Evolutionary conservation across 1,140 invertebrate genomes (phyloP).

Genomic region (Caerostris darwini): DNA sequence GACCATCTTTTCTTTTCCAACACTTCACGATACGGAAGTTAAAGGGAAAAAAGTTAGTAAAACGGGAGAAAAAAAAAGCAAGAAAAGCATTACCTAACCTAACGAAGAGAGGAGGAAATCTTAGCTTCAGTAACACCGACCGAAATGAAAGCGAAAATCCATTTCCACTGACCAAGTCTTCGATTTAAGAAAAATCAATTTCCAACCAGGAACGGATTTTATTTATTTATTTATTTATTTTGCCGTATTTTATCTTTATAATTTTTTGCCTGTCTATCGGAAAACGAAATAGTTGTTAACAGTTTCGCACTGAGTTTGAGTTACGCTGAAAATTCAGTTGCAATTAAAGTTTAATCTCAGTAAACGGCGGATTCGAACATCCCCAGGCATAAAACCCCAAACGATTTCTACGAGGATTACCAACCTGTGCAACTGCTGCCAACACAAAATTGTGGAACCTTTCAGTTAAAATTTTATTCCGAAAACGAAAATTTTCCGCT

Average conservation of each 20-base stretch:
- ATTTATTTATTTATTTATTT: not conserved
- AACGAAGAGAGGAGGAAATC: not conserved
- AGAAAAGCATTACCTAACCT: not conserved
- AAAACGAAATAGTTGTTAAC: constrained; percentile 27
- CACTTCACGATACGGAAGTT: not conserved
- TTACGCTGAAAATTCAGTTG: not conserved
- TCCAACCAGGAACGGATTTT: not conserved
- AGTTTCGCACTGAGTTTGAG: not conserved
- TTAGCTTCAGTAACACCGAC: not conserved
- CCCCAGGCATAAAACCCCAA: not conserved
- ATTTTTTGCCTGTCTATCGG: not conserved
- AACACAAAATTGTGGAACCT: not conserved
- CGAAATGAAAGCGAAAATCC: constrained; percentile 26
- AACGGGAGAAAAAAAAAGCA: not conserved
- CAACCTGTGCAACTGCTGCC: not conserved
- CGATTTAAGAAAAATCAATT: constrained; percentile 29
- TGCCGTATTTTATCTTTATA: not conserved
- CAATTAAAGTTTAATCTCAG: constrained; percentile 35
- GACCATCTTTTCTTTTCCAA: not conserved
- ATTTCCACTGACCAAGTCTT: constrained; percentile 34
- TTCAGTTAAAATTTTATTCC: constrained; percentile 12
- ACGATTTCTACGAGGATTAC: constrained; percentile 17
- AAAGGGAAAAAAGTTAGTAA: not conserved
- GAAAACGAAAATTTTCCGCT: not conserved
- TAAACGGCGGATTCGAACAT: not conserved